Evolutionary conservation across 2,113 vertebrate genomes (phyloP).

Genomic region (Platycercus adscitus): DNA sequence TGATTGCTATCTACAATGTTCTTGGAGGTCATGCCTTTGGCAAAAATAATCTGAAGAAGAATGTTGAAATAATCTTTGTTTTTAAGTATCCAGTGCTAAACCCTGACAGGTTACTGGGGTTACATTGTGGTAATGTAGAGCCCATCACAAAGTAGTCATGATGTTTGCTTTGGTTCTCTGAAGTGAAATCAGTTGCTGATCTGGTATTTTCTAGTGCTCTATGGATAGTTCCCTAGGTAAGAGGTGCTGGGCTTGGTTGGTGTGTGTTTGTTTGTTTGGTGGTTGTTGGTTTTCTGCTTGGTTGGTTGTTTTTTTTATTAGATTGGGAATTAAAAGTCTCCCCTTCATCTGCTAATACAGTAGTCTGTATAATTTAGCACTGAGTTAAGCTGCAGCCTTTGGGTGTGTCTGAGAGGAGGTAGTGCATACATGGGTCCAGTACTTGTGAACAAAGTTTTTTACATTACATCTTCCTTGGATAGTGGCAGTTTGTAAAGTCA

Average conservation of each 20-base stretch:
- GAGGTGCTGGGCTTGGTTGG: neutral
- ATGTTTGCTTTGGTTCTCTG: neutral
- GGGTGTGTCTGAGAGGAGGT: neutral
- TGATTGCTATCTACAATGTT: neutral
- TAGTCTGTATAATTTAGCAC: neutral
- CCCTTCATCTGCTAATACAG: neutral
- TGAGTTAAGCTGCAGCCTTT: neutral
- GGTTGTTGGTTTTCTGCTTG: neutral
- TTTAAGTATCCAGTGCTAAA: neutral
- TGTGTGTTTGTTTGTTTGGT: neutral
- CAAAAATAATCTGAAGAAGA: neutral
- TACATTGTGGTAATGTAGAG: neutral
- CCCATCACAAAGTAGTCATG: neutral
- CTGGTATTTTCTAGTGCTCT: neutral
- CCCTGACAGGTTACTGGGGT: accelerated
- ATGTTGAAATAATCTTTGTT: neutral
- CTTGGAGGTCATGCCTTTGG: neutral
- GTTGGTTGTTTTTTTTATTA: neutral
- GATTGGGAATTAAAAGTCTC: neutral
- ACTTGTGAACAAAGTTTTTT: neutral
- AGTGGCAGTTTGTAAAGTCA: neutral
- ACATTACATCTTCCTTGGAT: neutral
- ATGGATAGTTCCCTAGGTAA: neutral
- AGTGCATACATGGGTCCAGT: neutral
- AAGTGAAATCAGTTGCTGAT: neutral